phyloP scores from a whole-genome alignment of 1,140 invertebrate genomes.

The Laodelphax striatellus region DNA sequence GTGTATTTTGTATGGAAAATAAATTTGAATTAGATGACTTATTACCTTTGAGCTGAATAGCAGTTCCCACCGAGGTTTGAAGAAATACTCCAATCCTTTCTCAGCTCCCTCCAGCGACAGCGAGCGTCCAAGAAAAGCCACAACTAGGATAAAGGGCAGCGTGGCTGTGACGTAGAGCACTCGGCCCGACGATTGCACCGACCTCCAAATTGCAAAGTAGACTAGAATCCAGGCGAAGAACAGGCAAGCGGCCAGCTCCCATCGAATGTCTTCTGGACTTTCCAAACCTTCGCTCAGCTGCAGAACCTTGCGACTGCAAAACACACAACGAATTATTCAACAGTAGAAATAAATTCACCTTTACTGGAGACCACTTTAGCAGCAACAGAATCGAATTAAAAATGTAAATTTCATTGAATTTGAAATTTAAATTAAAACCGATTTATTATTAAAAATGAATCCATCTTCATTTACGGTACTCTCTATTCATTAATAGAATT shows the following conservation, averaged over 20 bases:
- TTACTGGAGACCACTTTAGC: too few species aligned
- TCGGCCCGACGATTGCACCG: conserved; percentile 68
- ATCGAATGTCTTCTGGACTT: conserved; percentile 63
- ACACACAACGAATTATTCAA: background rate
- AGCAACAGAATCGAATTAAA: too few species aligned
- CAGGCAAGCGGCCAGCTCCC: conserved; percentile 76
- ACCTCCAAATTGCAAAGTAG: conserved; percentile 89
- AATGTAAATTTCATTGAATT: too few species aligned
- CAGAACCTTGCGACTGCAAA: conserved; percentile 64
- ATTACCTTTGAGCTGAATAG: conserved; percentile 66
- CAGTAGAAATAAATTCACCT: too few species aligned
- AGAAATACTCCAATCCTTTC: conserved; percentile 69
- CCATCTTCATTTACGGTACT: too few species aligned
- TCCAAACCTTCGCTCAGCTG: conserved; percentile 72
- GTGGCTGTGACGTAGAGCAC: conserved; percentile 80
- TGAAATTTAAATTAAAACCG: too few species aligned
- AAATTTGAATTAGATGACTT: background rate
- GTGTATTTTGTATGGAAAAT: background rate
- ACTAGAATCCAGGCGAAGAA: conserved; percentile 81
- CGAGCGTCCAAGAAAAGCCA: conserved; percentile 65
- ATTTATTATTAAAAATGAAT: too few species aligned
- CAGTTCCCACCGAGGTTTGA: conserved; percentile 74
- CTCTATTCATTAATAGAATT: too few species aligned
- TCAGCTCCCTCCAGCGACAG: conserved; percentile 71
- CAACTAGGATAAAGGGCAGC: conserved; percentile 68